Evolutionary conservation across 2,797 vertebrate genomes (phyloP).

Genomic region (Lutjanus argentimaculatus): DNA sequence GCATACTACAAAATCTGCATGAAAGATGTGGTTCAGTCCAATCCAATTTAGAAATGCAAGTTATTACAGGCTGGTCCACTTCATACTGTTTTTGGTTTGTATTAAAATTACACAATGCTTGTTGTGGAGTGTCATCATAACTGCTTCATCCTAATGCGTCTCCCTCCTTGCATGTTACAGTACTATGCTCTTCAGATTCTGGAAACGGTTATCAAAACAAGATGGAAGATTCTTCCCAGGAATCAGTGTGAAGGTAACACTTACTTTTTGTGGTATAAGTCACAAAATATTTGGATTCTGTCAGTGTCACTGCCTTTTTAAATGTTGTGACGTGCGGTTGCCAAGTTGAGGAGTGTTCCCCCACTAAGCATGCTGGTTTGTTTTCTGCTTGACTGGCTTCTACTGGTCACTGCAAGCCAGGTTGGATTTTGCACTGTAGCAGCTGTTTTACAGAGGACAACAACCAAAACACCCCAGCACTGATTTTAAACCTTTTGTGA

Average conservation of each 20-base stretch:
- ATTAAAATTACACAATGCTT: constrained; percentile 68
- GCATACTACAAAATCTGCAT: constrained; percentile 89
- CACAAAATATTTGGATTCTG: constrained; percentile 43
- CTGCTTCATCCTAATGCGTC: constrained; percentile 69
- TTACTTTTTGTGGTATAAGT: neutral
- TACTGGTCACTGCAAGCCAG: constrained; percentile 61
- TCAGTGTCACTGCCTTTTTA: constrained; percentile 76
- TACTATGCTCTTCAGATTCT: constrained; percentile 99
- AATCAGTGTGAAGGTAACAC: constrained; percentile 98
- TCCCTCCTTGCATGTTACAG: constrained; percentile 91
- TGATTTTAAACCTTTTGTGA: constrained; percentile 43
- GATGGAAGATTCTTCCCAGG: constrained; percentile 99
- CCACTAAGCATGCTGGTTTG: constrained; percentile 76
- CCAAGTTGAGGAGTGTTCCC: constrained; percentile 74
- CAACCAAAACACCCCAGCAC: constrained; percentile 39
- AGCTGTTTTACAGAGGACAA: constrained; percentile 57
- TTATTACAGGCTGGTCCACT: constrained; percentile 79
- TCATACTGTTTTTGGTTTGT: constrained; percentile 77
- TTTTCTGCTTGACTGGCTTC: constrained; percentile 74
- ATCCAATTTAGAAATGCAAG: constrained; percentile 79
- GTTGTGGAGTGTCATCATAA: constrained; percentile 47
- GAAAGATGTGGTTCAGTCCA: constrained; percentile 87
- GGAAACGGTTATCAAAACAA: constrained; percentile 99
- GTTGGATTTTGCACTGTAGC: constrained; percentile 61
- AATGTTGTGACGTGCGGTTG: constrained; percentile 78